Conservation (phyloP, 2,888 invertebrate genomes). For the Fragum whitleyi region DNA sequence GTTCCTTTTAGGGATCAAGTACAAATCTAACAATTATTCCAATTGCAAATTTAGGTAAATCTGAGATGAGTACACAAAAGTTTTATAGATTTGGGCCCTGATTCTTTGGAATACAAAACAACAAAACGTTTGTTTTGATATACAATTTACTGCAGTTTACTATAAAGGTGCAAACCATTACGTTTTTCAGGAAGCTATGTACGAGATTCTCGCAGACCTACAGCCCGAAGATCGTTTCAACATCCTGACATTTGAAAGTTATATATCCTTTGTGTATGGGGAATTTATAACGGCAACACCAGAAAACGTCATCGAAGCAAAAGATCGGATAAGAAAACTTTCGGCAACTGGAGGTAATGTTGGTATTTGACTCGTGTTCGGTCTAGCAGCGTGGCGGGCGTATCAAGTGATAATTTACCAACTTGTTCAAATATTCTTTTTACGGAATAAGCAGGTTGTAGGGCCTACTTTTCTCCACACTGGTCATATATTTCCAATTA, state of each 20-base stretch:
- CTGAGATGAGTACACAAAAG: too few relatives aligned
- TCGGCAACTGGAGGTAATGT: conserved; percentile 47
- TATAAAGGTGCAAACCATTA: too few relatives aligned
- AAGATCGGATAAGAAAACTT: conserved; percentile 26
- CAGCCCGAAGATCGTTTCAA: conserved; percentile 69
- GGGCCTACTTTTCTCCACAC: background rate
- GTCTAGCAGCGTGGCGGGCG: too few relatives aligned
- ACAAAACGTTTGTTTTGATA: too few relatives aligned
- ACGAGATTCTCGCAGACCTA: conserved; percentile 64
- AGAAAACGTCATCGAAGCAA: conserved; percentile 36
- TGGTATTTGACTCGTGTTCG: too few relatives aligned
- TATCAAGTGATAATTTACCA: too few relatives aligned
- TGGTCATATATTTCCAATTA: background rate
- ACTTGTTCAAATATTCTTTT: background rate
- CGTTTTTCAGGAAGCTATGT: conserved; percentile 76
- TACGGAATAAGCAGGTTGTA: background rate
- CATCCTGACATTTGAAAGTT: conserved; percentile 58
- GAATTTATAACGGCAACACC: conserved; percentile 34
- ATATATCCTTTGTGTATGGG: conserved; percentile 40
- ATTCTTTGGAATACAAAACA: too few relatives aligned
- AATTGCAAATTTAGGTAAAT: too few relatives aligned
- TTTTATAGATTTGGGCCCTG: too few relatives aligned
- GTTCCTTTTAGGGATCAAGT: too few relatives aligned
- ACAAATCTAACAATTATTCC: too few relatives aligned
- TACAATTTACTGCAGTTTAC: too few relatives aligned